These are phyloP conservation scores for Cantharis rufa DNA, from an alignment of 2,888 invertebrate species.

Conservation along the genomic window DNA sequence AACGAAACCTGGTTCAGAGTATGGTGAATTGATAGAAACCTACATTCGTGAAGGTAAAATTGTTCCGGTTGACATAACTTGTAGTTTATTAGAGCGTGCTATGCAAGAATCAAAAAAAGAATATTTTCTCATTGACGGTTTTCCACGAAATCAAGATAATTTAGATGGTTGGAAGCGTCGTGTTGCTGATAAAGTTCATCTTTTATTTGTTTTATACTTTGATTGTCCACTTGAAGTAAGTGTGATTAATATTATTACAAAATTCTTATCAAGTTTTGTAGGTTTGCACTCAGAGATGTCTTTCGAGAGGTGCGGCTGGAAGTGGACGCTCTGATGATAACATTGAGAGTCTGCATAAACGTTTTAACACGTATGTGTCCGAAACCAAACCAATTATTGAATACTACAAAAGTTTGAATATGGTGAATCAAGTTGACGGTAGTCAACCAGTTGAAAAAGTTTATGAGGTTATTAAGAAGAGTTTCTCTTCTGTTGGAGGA, in stretches of 20 bases:
- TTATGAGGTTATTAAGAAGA: conserved; percentile 47
- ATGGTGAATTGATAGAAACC: conserved; percentile 87
- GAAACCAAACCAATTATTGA: conserved; percentile 91
- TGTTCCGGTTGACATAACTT: conserved; percentile 98
- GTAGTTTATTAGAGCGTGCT: conserved; percentile 88
- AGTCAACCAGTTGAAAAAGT: conserved; percentile 70
- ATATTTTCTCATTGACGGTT: conserved; percentile 95
- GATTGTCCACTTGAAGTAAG: conserved; percentile 78
- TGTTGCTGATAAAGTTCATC: conserved; percentile 81
- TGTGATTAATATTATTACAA: background rate
- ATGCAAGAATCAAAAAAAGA: conserved; percentile 68
- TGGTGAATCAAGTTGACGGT: conserved; percentile 79
- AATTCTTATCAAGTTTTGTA: conserved; percentile 33
- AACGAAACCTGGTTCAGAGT: conserved; percentile 79
- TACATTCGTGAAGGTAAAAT: conserved; percentile 93
- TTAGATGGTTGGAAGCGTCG: conserved; percentile 88
- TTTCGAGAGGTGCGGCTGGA: conserved; percentile 83
- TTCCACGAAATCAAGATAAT: conserved; percentile 96
- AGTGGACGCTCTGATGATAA: conserved; percentile 97
- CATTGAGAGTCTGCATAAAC: conserved; percentile 80
- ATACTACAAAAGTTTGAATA: conserved; percentile 70
- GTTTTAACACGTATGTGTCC: conserved; percentile 82
- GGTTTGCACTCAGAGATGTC: conserved; percentile 82
- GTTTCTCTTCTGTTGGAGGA: conserved; percentile 38
- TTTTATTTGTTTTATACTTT: conserved; percentile 90